These are phyloP conservation scores for Arctia plantaginis DNA, from an alignment of 2,888 invertebrate species.

Conservation along the genomic window DNA sequence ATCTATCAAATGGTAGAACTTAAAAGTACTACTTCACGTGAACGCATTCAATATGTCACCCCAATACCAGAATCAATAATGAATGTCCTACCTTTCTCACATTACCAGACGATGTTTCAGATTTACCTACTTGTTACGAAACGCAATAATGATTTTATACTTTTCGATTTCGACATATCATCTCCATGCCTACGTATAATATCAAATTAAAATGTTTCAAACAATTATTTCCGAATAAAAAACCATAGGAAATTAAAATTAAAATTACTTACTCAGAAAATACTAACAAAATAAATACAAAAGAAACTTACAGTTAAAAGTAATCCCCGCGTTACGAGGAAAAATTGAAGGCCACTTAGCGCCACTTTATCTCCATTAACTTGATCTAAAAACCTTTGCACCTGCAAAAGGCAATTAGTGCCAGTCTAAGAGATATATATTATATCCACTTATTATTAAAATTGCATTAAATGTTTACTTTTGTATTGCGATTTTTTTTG, in stretches of 20 bases:
- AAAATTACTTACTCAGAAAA: background rate
- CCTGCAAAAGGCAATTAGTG: conserved; percentile 68
- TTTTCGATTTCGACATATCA: too few relatives aligned
- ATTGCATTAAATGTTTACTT: background rate
- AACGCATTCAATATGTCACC: background rate
- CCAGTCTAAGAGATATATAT: background rate
- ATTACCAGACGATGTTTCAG: too few relatives aligned
- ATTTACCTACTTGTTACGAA: too few relatives aligned
- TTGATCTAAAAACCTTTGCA: conserved; percentile 88
- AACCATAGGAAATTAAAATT: too few relatives aligned
- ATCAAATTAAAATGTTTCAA: background rate
- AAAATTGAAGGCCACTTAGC: conserved; percentile 86
- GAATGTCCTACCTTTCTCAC: background rate
- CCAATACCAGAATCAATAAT: background rate
- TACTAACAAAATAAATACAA: background rate
- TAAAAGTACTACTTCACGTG: too few relatives aligned
- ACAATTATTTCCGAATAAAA: background rate
- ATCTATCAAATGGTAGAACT: too few relatives aligned
- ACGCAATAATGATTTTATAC: too few relatives aligned
- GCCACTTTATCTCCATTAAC: conserved; percentile 86
- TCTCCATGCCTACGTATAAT: too few relatives aligned
- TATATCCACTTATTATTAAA: background rate
- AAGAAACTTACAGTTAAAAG: conserved; percentile 81
- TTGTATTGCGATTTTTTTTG: background rate
- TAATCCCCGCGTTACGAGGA: conserved; percentile 86